phyloP scores from a whole-genome alignment of 2,797 vertebrate species.

The Amniataba percoides region DNA sequence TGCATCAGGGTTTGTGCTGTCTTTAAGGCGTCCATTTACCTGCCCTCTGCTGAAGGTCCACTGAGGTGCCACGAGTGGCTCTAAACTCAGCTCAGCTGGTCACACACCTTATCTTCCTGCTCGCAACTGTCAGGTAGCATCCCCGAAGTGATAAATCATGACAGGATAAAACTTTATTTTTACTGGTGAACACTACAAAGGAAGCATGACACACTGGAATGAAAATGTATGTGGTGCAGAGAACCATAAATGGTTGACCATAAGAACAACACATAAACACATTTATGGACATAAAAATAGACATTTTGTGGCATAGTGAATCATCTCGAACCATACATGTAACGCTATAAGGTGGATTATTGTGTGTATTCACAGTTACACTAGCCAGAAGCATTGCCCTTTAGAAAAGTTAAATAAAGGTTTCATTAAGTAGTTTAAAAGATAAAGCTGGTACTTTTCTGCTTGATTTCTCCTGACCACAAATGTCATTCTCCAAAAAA shows the following conservation, averaged over 20 bases:
- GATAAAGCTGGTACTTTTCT: neutral
- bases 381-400: neutral
- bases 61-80: conserved; percentile 13
- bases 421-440: neutral
- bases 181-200: conserved; percentile 29
- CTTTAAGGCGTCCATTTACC: conserved; percentile 55
- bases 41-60: conserved; percentile 17
- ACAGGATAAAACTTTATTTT: conserved; percentile 40
- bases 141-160: conserved; percentile 55
- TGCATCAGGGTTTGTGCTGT: conserved; percentile 29
- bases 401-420: neutral
- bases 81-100: conserved; percentile 34
- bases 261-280: conserved; percentile 4
- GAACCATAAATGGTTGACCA: conserved; percentile 17
- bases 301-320: neutral
- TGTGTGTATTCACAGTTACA: neutral
- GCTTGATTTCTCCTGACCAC: neutral
- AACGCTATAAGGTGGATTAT: neutral
- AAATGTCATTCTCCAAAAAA: neutral
- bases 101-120: conserved; percentile 43
- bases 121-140: conserved; percentile 41
- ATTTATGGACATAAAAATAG: neutral
- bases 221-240: conserved; percentile 15
- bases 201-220: conserved; percentile 36
- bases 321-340: neutral